phyloP scores from a whole-genome alignment of 1,140 invertebrate genomes.

The Anoplolepis gracilipes region DNA sequence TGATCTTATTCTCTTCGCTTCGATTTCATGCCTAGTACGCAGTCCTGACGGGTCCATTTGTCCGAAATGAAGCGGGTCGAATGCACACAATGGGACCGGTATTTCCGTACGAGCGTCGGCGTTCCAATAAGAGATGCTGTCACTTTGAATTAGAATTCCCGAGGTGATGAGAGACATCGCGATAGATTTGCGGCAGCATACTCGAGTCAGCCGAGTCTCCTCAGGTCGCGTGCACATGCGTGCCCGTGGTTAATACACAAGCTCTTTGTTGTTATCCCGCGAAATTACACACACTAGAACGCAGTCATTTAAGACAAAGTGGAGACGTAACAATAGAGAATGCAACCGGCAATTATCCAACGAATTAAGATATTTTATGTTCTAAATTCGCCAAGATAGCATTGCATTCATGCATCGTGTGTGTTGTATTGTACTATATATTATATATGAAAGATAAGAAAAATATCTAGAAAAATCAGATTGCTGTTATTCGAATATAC shows the following conservation, averaged over 20 bases:
- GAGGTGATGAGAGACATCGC: constrained; percentile 9
- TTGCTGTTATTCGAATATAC: not conserved
- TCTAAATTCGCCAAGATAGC: not conserved
- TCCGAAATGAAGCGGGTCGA: constrained; percentile 34
- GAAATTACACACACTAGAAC: not conserved
- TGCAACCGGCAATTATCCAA: not conserved
- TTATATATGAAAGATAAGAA: not conserved
- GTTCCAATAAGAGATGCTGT: constrained; percentile 45
- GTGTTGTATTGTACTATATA: not conserved
- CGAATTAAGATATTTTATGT: not conserved
- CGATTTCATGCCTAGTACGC: constrained; percentile 8
- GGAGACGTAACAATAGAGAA: not conserved
- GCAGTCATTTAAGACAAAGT: not conserved
- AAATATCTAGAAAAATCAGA: not conserved
- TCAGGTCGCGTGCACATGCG: not conserved
- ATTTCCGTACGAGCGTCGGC: constrained; percentile 55
- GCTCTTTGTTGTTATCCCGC: not conserved
- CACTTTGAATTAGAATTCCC: constrained; percentile 67
- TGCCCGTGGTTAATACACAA: not conserved
- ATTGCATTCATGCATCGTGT: not conserved
- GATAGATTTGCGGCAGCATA: constrained; percentile 42
- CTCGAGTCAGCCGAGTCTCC: constrained; percentile 11
- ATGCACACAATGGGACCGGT: constrained; percentile 52
- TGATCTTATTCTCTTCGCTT: constrained; percentile 22
- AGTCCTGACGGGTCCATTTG: constrained; percentile 50